Evolutionary conservation across 2,888 invertebrate species (phyloP), one percentile per base, ranked within the genome.

Genomic region (Xanthia icteritia): DNA sequence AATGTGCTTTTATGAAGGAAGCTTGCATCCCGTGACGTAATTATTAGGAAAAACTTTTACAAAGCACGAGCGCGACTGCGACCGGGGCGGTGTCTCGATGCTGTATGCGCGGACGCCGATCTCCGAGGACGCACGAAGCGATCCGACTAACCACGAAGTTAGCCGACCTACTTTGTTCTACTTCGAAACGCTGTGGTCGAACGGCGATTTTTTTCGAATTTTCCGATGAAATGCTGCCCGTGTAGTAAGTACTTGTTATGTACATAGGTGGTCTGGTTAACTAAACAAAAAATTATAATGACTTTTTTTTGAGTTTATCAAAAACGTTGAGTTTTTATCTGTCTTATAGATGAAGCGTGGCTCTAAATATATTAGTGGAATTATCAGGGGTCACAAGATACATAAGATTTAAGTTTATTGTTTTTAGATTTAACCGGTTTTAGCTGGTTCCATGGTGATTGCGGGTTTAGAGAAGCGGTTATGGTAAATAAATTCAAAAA

Each of bases 141-240:
- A 74, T 42, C 92, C 96, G 96, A 95, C 60, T 83, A 75, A 56
- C 79, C 81, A 86, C 96, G 96, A 95, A 91, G 90, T 84, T 88
- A 90, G 84, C 94, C 96, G 96, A 96, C 96, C 96, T 93, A 96
- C 96, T 95, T 96, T 92, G 94, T 91, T 90, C 93, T 93, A 94
- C 95, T 93, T 94, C 92, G 94, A 94, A 95, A 93, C 93, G 94
- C 91, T 92, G 93, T 91, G 94, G 94, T 92, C 93, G 92, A 92
- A 92, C 92, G 91, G 92, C 90, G 92, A 92, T 94, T 95, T 96
- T 95, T 96, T 95, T 95, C 92, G 90, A 93, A 95, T 96, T 96
- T 96, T 96, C 96, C 95, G 93, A 94, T 95, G 94, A 96, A 96
- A 94, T 94, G 92, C 92, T 91, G 91, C 91, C 88, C 88, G 88